A percentile compares a stretch with the other conserved stretches of the same genome.
phyloP scores from a whole-genome alignment of 2,113 vertebrate genomes.

The Bubalus kerabau region DNA sequence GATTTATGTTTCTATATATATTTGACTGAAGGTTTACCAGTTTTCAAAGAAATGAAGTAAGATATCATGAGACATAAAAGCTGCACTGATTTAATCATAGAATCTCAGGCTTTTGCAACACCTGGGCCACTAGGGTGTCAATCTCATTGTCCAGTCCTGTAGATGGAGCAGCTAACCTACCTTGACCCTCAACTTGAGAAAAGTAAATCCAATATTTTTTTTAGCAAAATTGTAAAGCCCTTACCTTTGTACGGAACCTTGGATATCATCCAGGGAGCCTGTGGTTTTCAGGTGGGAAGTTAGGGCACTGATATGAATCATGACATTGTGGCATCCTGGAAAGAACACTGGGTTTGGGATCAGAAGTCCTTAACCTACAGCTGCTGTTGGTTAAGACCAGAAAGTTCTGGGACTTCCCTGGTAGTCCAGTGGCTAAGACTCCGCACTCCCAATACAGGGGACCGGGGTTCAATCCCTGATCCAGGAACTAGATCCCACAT shows the following conservation, averaged over 20 bases:
- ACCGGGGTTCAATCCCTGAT: not conserved
- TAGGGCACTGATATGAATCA: not conserved
- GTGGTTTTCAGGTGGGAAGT: not conserved
- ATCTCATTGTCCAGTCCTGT: not conserved
- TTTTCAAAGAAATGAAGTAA: conserved; percentile 13
- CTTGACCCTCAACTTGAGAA: not conserved
- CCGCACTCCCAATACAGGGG: not conserved
- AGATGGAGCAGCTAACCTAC: not conserved
- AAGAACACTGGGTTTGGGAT: not conserved
- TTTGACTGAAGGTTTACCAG: not conserved
- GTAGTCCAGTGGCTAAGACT: not conserved
- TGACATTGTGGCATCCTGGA: not conserved
- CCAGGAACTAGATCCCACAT: not conserved
- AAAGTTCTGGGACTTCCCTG: not conserved
- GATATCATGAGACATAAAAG: not conserved
- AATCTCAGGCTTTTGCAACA: not conserved
- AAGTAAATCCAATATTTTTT: not conserved
- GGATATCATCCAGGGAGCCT: not conserved
- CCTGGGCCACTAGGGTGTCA: not conserved
- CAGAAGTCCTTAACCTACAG: not conserved
- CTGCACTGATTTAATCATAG: not conserved
- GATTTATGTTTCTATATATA: not conserved
- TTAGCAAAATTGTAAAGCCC: not conserved
- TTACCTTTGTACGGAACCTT: not conserved
- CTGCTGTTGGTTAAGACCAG: not conserved